phyloP scores from a whole-genome alignment of 1,140 invertebrate genomes.

The Teleogryllus occipitalis region DNA sequence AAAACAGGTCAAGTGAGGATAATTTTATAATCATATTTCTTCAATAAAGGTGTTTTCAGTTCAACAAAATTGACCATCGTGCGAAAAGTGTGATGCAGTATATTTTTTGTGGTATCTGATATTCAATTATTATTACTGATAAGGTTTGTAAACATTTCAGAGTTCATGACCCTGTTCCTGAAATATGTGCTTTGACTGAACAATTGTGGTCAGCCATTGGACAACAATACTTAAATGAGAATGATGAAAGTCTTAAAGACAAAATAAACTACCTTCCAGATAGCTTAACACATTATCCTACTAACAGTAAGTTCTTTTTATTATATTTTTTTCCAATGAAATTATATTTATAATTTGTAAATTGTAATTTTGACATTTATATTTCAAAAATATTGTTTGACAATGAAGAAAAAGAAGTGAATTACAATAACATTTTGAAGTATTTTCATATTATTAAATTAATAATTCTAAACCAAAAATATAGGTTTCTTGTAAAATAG shows the following conservation, averaged over 20 bases:
- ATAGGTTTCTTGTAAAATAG: background rate
- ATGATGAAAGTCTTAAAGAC: slow-evolving; percentile 66
- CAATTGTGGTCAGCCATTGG: slow-evolving; percentile 60
- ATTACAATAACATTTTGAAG: background rate
- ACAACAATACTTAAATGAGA: slow-evolving; percentile 60
- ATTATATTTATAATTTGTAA: background rate
- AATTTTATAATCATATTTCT: background rate
- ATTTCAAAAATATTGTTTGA: background rate
- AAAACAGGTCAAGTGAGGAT: background rate
- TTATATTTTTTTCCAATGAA: background rate
- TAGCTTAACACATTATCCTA: slow-evolving; percentile 53
- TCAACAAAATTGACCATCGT: background rate
- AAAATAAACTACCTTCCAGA: slow-evolving; percentile 56
- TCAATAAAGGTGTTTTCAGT: background rate
- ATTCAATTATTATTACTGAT: background rate
- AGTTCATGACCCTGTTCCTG: slow-evolving; percentile 59
- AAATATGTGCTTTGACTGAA: slow-evolving; percentile 47
- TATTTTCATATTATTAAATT: no score
- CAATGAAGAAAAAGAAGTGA: background rate
- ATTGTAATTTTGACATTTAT: background rate
- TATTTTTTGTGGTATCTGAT: background rate
- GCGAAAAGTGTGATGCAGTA: background rate
- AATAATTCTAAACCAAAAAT: background rate
- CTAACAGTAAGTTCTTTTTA: slow-evolving; percentile 37
- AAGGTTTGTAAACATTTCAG: slow-evolving; percentile 31